phyloP scores from a whole-genome alignment of 2,797 vertebrate species.

The Spatula clypeata region DNA sequence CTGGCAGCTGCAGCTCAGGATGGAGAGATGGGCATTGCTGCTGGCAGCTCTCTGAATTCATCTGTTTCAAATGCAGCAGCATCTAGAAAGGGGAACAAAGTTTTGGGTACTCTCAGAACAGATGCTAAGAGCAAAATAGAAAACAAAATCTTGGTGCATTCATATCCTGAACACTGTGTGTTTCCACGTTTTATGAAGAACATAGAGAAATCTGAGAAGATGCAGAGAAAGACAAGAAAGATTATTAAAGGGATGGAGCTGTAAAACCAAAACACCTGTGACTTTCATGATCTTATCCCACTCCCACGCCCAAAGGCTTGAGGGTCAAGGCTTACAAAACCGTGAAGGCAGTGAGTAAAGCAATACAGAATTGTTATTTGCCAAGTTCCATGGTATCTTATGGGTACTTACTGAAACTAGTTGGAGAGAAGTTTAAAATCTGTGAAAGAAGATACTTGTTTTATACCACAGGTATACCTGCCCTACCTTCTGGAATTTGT shows the following conservation, averaged over 20 bases:
- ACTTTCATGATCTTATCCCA: not conserved
- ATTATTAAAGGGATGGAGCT: not conserved
- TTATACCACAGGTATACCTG: accelerated
- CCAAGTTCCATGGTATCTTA: not conserved
- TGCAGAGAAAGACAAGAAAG: not conserved
- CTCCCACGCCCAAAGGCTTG: not conserved
- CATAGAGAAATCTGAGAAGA: not conserved
- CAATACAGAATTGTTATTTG: not conserved
- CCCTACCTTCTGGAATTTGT: not conserved
- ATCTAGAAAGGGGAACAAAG: not conserved
- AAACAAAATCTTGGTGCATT: not conserved
- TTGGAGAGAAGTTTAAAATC: not conserved
- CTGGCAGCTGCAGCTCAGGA: not conserved
- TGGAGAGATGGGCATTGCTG: not conserved
- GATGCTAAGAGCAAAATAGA: not conserved
- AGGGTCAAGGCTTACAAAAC: not conserved
- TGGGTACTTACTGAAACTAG: not conserved
- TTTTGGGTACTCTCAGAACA: not conserved
- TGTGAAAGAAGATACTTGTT: not conserved
- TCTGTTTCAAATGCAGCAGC: not conserved
- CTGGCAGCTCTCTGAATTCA: not conserved
- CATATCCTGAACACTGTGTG: not conserved
- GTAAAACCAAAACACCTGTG: not conserved
- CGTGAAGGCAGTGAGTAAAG: not conserved
- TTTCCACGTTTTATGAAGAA: not conserved